phyloP scores from a whole-genome alignment of 1,140 invertebrate genomes.

The Psilanteris sp. region DNA sequence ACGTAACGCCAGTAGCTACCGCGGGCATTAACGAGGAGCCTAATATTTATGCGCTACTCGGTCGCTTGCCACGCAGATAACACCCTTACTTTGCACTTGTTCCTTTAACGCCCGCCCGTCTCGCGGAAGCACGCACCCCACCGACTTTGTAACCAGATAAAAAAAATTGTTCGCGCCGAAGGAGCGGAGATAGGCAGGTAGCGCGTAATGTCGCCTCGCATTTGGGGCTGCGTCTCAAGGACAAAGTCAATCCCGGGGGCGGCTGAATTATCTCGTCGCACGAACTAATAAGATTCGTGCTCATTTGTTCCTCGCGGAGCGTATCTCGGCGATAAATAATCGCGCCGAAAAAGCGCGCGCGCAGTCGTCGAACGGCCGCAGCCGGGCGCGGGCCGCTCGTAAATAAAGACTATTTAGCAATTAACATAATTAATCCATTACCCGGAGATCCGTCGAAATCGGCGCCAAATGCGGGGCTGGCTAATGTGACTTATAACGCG shows the following conservation, averaged over 20 bases:
- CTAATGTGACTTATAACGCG: constrained; percentile 44
- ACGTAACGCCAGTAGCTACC: constrained; percentile 81
- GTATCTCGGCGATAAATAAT: no score
- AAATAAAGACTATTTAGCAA: constrained; percentile 51
- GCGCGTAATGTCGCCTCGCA: constrained; percentile 42
- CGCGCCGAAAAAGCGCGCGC: no score
- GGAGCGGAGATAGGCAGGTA: constrained; percentile 60
- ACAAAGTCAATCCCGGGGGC: constrained; percentile 10
- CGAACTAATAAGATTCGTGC: constrained; percentile 40
- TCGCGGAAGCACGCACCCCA: constrained; percentile 55
- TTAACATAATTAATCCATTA: constrained; percentile 58
- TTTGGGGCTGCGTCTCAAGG: constrained; percentile 27
- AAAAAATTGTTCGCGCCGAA: constrained; percentile 63
- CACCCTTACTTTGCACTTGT: constrained; percentile 71
- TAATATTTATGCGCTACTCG: constrained; percentile 80
- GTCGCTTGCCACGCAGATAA: constrained; percentile 78
- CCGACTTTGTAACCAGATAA: constrained; percentile 72
- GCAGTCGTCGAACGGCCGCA: background rate
- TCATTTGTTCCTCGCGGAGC: constrained; percentile 47
- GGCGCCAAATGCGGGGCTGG: constrained; percentile 41
- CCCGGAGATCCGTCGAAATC: constrained; percentile 35
- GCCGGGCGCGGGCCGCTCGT: constrained; percentile 22
- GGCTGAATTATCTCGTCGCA: constrained; percentile 36
- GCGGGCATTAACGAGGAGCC: constrained; percentile 80
- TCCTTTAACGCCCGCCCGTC: constrained; percentile 51